Evolutionary conservation across 2,113 vertebrate species (phyloP), one percentile per base, ranked within the genome.

Genomic region (Coracopsis vasa): DNA sequence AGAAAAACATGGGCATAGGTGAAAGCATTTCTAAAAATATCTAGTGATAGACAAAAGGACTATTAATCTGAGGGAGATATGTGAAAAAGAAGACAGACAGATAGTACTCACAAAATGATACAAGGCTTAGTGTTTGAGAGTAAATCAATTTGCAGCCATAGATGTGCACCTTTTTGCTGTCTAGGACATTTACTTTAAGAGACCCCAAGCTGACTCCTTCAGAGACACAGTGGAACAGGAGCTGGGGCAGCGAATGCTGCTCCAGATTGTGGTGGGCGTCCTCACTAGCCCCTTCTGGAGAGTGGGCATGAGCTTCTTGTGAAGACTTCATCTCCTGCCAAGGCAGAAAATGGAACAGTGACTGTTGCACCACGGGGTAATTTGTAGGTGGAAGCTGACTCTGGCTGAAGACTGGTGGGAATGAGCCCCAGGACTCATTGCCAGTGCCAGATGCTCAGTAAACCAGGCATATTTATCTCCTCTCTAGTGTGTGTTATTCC

Each of bases 241-340:
- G 8, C 0, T 0, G 9, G 24, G 24, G 24, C 31, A 83, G 29
- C 0, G 0, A 18, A 1, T 48, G 6, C 7, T 18, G 53, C 31
- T 83, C 21, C 3, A 6, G 44, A 35, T 41, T 2, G 0, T 7
- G 9, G 24, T 7, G 2, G 10, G 23, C 18, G 16, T 90, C 16
- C 67, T 62, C 29, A 10, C 16, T 19, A 21, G 4, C 17, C 11
- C 15, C 25, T 66, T 25, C 6, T 33, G 35, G 17, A 74, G 66
- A 67, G 24, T 9, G 3, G 18, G 12, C 7, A 2, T 21, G 28
- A 84, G 25, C 9, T 86, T 64, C 31, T 70, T 2, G 2, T 37
- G 48, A 80, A 42, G 18, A 3, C 18, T 77, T 82, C 8, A 13
- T 51, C 31, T 72, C 31, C 35, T 53, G 23, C 31, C 60, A 42